Evolutionary conservation across 1,140 invertebrate species (phyloP).

Genomic region (Asobara japonica): DNA sequence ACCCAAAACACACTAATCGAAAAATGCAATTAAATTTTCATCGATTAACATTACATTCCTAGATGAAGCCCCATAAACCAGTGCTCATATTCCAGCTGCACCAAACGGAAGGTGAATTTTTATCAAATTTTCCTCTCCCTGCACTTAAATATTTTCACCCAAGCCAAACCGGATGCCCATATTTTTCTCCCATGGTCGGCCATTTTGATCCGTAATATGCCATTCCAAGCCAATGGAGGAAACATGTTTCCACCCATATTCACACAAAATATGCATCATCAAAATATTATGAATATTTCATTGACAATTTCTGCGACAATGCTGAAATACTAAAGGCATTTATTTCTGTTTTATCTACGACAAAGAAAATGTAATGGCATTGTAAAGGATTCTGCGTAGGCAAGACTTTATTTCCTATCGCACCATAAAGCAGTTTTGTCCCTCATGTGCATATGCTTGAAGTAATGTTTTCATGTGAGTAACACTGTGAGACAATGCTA

Average conservation of each 20-base stretch:
- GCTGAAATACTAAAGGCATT: neutral
- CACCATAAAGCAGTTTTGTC: conserved; percentile 9
- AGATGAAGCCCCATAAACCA: too few species aligned
- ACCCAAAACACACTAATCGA: neutral
- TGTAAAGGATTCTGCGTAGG: conserved; percentile 1
- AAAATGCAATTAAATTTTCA: too few species aligned
- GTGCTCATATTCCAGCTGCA: too few species aligned
- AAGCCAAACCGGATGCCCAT: neutral
- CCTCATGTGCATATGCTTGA: neutral
- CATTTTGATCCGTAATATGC: conserved; percentile 6
- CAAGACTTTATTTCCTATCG: neutral
- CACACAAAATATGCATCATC: neutral
- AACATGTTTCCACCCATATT: neutral
- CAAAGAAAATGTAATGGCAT: neutral
- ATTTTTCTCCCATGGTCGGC: neutral
- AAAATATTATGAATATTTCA: conserved; percentile 6
- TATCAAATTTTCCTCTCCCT: too few species aligned
- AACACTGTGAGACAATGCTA: conserved; percentile 10
- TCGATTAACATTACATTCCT: too few species aligned
- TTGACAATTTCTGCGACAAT: too few species aligned
- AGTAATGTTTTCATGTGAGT: neutral
- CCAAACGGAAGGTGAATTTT: too few species aligned
- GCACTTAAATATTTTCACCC: conserved; percentile 32
- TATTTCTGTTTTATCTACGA: neutral
- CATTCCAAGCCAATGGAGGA: neutral